Base-by-base conservation (phyloP, 2,888 invertebrate genomes). In the Tubulanus polymorphus region DNA sequence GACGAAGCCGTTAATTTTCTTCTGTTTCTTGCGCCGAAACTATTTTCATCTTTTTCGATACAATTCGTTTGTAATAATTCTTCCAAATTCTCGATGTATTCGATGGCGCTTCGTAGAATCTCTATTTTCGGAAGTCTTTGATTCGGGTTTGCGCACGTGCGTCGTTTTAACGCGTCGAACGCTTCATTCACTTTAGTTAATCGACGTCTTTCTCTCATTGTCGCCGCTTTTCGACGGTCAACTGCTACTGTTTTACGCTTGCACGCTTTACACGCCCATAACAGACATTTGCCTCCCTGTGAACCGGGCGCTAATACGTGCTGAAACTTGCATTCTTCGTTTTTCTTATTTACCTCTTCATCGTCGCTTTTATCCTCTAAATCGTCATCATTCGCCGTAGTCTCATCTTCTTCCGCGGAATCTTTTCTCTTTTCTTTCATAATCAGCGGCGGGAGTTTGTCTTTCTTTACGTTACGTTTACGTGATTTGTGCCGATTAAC, bases 131-230 rank as follows among this genome's bases (percentile, higher is more conserved):
- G 96, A 68, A 99, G 83, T 53, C 97, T 84, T 71, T 97, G 97
- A 73, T 92, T 94, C 1, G 96, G 96, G 81, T 93, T 93, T 55
- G 92, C 90, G 70, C 95, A 90, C 0, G 97, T 94, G 54, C 96
- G 83, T 70, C 91, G 85, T 73, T 97, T 91, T 37, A 99, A 81
- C 60, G 92, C 86, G 80, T 99, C 97, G 79, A 97, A 99, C 0
- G 97, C 97, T 79, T 99, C 97, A 80, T 99, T 99, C 57, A 95
- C 95, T 90, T 97, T 96, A 75, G 95, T 83, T 53, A 99, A 84
- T 60, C 97, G 84, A 66, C 96, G 82, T 62, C 97, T 83, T 79
- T 99, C 97, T 2, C 97, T 83, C 79, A 99, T 83, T 1, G 97
- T 99, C 0, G 97, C 97, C 5, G 97, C 97, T 84, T 95, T 95